Base-by-base conservation (phyloP, 2,113 vertebrate genomes). In the Pipa parva region DNA sequence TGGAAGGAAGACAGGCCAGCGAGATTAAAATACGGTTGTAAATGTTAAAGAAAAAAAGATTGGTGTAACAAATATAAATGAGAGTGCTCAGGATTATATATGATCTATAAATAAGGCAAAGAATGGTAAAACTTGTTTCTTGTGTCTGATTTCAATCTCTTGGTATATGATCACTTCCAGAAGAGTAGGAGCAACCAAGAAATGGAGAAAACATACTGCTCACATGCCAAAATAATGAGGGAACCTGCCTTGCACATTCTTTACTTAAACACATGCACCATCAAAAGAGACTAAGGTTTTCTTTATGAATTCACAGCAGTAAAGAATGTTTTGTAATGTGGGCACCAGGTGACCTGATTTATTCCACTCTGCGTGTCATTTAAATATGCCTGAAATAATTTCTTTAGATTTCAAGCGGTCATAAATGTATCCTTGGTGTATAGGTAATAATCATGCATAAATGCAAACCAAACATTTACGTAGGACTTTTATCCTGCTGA, bases 321-420 rank as follows among this genome's bases (percentile, higher is more conserved):
- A 61, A 61, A 70, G 66, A 68, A 21, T 26, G 31, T 52, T 54
- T 69, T 52, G 58, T 70, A 70, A 61, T 70, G 66, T 54, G 57
- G 66, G 66, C 66, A 70, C 66, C 66, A 61, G 66, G 66, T 70
- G 66, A 70, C 58, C 58, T 70, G 31, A 70, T 70, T 70, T 70
- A 70, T 70, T 70, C 66, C 66, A 70, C 58, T 70, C 66, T 61
- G 66, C 57, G 58, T 70, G 48, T 29, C 60, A 68, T 68, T 69
- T 54, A 70, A 70, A 70, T 61, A 70, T 70, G 66, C 48, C 58
- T 70, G 58, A 70, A 70, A 70, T 61, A 42, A 70, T 70, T 70
- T 70, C 48, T 54, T 31, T 54, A 61, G 66, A 70, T 61, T 70
- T 31, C 59, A 69, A n/a, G 31, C 28, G 58, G 56, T 58, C 48